Conservation (phyloP, 2,113 vertebrate species). For the Anarhynchus alexandrinus region DNA sequence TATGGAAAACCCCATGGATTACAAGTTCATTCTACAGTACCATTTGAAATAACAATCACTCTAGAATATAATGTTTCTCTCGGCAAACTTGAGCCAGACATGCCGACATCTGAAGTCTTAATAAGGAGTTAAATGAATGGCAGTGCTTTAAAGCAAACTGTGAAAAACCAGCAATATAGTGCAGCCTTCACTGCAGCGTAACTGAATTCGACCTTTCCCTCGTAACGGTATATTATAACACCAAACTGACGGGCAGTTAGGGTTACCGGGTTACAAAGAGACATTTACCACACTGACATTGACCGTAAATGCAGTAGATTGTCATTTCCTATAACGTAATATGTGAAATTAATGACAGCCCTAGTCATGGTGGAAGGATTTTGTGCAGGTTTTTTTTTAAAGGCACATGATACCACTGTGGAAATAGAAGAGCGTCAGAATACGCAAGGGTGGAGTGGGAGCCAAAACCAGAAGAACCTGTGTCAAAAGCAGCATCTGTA, state of each 20-base stretch:
- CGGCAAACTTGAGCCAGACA: neutral
- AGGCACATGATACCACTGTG: neutral
- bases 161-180: neutral
- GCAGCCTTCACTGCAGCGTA: neutral
- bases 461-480: neutral
- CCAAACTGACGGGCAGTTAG: neutral
- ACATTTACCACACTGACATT: neutral
- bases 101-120: neutral
- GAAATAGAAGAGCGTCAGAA: neutral
- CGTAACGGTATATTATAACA: neutral
- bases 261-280: neutral
- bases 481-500: neutral
- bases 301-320: neutral
- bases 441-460: neutral
- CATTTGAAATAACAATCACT: neutral
- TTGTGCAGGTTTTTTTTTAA: neutral
- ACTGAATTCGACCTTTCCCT: neutral
- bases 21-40: neutral
- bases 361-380: neutral
- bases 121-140: neutral
- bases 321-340: neutral
- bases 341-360: neutral
- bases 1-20: neutral
- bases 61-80: neutral
- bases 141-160: neutral